Evolutionary conservation across 2,888 invertebrate species (phyloP).

Genomic region (Notodonta ziczac): DNA sequence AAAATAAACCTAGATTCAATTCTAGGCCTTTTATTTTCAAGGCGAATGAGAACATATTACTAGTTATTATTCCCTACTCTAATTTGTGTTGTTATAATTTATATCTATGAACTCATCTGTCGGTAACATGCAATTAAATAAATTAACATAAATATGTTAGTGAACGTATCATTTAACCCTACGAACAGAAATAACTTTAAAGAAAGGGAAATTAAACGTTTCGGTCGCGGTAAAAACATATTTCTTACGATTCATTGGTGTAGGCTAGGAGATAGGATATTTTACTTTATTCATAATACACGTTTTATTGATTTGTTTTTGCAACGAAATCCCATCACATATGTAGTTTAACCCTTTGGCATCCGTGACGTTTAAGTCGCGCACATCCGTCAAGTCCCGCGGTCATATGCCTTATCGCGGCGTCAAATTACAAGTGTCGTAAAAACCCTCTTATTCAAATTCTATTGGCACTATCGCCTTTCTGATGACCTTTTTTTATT

Average conservation of each 20-base stretch:
- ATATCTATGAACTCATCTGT: conserved; percentile 19
- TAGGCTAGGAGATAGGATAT: conserved; percentile 39
- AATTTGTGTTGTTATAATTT: conserved; percentile 18
- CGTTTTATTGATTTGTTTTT: too few species aligned
- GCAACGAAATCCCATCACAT: not conserved
- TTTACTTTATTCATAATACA: not conserved
- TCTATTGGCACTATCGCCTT: too few species aligned
- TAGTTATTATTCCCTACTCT: not conserved
- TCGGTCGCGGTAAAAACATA: conserved; percentile 39
- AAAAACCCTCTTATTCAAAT: too few species aligned
- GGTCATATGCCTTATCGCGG: too few species aligned
- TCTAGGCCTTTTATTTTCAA: too few species aligned
- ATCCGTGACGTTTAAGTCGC: too few species aligned
- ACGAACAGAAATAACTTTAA: conserved; percentile 44
- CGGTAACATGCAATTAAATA: conserved; percentile 52
- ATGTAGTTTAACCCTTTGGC: too few species aligned
- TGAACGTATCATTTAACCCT: conserved; percentile 48
- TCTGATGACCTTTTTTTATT: too few species aligned
- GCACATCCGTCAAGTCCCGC: too few species aligned
- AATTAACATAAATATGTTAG: conserved; percentile 50
- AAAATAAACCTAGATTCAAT: too few species aligned
- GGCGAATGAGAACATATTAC: too few species aligned
- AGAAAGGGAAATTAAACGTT: conserved; percentile 47
- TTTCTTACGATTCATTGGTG: conserved; percentile 42
- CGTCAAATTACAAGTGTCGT: too few species aligned